Evolutionary conservation across 1,140 invertebrate species (phyloP).

Genomic region (Pogonognathellus flavescens): DNA sequence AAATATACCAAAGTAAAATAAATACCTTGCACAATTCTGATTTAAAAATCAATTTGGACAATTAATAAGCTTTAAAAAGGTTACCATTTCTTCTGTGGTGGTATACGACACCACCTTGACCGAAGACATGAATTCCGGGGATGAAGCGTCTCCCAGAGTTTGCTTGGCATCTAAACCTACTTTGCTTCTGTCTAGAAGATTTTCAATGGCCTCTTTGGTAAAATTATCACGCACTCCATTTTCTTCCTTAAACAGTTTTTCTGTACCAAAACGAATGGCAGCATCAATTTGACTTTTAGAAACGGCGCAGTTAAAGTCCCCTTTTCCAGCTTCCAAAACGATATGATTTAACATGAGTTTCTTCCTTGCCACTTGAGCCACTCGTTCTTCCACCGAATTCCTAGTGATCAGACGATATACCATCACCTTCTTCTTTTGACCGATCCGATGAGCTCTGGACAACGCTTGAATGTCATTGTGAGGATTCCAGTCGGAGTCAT

Average conservation of each 20-base stretch:
- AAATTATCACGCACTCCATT: slow-evolving; percentile 92
- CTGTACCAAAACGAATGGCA: slow-evolving; percentile 98
- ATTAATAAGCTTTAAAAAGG: too few relatives aligned
- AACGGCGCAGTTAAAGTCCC: slow-evolving; percentile 79
- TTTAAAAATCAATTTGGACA: too few relatives aligned
- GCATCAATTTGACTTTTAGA: slow-evolving; percentile 99
- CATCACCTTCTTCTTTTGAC: too few relatives aligned
- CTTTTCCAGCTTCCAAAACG: slow-evolving; percentile 93
- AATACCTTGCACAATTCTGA: too few relatives aligned
- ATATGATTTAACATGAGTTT: slow-evolving; percentile 99
- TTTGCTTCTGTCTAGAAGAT: slow-evolving; percentile 92
- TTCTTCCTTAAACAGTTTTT: slow-evolving; percentile 94
- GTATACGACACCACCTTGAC: slow-evolving; percentile 98
- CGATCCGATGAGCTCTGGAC: too few relatives aligned
- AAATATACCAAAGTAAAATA: too few relatives aligned
- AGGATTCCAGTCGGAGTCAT: slow-evolving; percentile 99
- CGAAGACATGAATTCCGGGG: slow-evolving; percentile 89
- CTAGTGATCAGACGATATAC: too few relatives aligned
- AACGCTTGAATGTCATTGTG: slow-evolving; percentile 69
- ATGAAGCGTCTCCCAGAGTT: slow-evolving; percentile 77
- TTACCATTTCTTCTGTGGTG: slow-evolving; percentile 91
- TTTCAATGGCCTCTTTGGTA: slow-evolving; percentile 94
- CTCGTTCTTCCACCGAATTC: too few relatives aligned
- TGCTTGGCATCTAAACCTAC: slow-evolving; percentile 96
- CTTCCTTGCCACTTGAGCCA: slow-evolving; percentile 95